phyloP scores from a whole-genome alignment of 2,888 invertebrate species.

The Tachina grossa region DNA sequence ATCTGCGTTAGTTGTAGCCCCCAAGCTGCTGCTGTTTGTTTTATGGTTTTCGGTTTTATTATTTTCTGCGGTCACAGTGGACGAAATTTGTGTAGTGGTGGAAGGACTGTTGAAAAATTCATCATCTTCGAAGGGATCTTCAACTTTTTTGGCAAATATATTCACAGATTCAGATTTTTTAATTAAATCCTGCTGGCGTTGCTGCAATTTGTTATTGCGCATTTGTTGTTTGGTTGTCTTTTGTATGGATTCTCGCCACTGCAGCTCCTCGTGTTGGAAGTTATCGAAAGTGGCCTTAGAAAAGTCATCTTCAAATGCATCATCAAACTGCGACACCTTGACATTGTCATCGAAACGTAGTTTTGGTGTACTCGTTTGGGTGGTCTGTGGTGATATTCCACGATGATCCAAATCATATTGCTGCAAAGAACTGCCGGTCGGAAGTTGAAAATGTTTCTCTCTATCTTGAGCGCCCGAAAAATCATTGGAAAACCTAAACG shows the following conservation, averaged over 20 bases:
- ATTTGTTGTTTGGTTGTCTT: conserved; percentile 77
- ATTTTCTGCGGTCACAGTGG: conserved; percentile 38
- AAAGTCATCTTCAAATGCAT: conserved; percentile 85
- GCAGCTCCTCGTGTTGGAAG: conserved; percentile 82
- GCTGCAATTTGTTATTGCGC: conserved; percentile 80
- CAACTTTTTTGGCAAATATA: conserved; percentile 92
- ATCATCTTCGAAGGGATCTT: conserved; percentile 95
- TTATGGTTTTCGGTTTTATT: conserved; percentile 59
- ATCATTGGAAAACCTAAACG: conserved; percentile 86
- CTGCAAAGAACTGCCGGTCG: conserved; percentile 67
- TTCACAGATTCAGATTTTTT: conserved; percentile 95
- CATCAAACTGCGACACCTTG: conserved; percentile 83
- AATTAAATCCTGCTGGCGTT: conserved; percentile 86
- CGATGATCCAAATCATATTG: conserved; percentile 74
- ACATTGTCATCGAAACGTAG: conserved; percentile 89
- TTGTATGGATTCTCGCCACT: conserved; percentile 74
- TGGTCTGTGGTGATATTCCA: conserved; percentile 69
- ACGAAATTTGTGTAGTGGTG: conserved; percentile 34
- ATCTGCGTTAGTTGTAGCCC: conserved; percentile 9
- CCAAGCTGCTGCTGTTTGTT: conserved; percentile 46
- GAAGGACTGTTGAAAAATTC: conserved; percentile 88
- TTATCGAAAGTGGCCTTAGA: conserved; percentile 82
- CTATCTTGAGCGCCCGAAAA: conserved; percentile 83
- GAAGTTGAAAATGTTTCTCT: conserved; percentile 73
- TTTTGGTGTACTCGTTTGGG: conserved; percentile 79